Conservation (phyloP, 2,888 invertebrate species). For the Ecdyonurus torrentis region DNA sequence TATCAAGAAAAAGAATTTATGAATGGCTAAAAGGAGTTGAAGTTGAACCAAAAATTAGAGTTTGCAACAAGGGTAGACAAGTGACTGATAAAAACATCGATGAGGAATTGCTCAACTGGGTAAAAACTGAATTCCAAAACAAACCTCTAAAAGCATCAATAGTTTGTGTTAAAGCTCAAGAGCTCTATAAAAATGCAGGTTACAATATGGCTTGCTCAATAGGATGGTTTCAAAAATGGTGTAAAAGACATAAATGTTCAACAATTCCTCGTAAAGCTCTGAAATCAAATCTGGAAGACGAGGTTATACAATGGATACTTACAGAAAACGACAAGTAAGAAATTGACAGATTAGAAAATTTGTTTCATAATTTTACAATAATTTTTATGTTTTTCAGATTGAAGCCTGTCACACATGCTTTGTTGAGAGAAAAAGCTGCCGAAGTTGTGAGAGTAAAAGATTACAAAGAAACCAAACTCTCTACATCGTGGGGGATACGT, state of each 20-base stretch:
- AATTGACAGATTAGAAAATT: background rate
- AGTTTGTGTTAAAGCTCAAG: background rate
- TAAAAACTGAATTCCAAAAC: background rate
- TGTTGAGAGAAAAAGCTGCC: background rate
- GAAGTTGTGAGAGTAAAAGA: background rate
- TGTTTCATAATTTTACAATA: background rate
- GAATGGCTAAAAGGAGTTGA: background rate
- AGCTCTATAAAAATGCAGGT: background rate
- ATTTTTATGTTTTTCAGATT: background rate
- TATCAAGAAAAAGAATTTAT: background rate
- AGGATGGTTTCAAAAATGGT: background rate
- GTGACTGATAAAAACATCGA: slow-evolving; percentile 1
- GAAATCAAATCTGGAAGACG: background rate
- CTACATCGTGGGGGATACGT: background rate
- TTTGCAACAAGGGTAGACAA: background rate
- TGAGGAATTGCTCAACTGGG: background rate
- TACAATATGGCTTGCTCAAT: background rate
- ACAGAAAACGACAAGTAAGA: background rate
- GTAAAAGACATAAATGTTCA: background rate
- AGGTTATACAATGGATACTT: background rate
- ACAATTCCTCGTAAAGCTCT: background rate
- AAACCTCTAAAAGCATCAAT: background rate
- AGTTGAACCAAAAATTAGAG: background rate
- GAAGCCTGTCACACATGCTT: background rate
- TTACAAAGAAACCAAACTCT: background rate